A percentile compares a stretch with the other conserved stretches of the same genome.
Conservation (phyloP, 2,113 vertebrate genomes). For the Haemorhous mexicanus region DNA sequence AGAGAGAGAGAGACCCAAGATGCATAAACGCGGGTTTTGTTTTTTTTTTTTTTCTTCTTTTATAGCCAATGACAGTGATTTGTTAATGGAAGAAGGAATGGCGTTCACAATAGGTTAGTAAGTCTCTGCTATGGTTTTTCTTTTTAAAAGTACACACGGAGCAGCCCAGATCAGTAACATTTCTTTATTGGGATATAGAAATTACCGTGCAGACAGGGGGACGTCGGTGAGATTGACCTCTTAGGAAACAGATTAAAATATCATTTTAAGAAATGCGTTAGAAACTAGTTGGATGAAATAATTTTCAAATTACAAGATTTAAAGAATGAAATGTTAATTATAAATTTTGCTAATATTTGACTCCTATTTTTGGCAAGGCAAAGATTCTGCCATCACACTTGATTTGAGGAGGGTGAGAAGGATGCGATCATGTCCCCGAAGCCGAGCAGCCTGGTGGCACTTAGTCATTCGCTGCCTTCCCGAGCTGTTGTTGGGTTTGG, state of each 20-base stretch:
- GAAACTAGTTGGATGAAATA: not conserved
- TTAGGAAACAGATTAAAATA: not conserved
- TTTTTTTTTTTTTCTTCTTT: constrained; percentile 53
- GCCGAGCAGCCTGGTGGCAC: constrained; percentile 29
- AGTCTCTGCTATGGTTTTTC: not conserved
- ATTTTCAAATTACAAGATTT: not conserved
- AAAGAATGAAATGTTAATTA: not conserved
- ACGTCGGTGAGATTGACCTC: not conserved
- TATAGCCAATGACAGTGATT: constrained; percentile 74
- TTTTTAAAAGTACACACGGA: not conserved
- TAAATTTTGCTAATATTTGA: not conserved
- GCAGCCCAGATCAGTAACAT: not conserved
- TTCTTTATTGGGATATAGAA: not conserved
- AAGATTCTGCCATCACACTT: not conserved
- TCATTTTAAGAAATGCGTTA: not conserved
- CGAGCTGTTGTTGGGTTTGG: constrained; percentile 14
- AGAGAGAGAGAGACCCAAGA: not conserved
- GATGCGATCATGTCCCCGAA: not conserved
- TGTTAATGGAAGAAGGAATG: constrained; percentile 81
- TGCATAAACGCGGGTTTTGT: not conserved
- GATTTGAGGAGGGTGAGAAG: not conserved
- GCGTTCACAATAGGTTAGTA: constrained; percentile 82
- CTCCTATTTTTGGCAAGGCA: constrained; percentile 15
- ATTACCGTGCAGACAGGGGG: not conserved
- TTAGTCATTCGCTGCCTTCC: not conserved